phyloP scores from a whole-genome alignment of 1,140 invertebrate genomes.

The Forficula auricularia region DNA sequence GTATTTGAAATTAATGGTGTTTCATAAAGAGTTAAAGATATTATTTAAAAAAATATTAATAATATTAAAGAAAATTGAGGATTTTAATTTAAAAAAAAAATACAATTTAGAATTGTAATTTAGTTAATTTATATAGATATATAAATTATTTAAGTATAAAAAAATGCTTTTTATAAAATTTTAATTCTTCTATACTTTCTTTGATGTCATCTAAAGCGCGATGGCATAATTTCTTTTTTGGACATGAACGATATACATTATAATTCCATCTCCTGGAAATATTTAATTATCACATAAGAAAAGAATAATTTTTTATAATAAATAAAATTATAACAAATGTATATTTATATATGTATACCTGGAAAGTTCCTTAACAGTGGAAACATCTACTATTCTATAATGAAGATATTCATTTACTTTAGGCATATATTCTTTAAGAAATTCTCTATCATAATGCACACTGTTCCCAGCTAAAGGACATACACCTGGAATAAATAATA shows the following conservation, averaged over 20 bases:
- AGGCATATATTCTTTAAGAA: slow-evolving; percentile 61
- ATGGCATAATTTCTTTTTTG: slow-evolving; percentile 48
- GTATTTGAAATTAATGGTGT: too few relatives aligned
- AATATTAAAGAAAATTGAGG: too few relatives aligned
- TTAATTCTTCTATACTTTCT: slow-evolving; percentile 70
- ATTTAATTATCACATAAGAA: slow-evolving; percentile 11
- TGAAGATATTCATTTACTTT: slow-evolving; percentile 60
- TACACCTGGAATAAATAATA: slow-evolving; percentile 22
- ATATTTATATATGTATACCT: slow-evolving; percentile 26
- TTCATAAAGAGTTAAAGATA: too few relatives aligned
- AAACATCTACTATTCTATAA: slow-evolving; percentile 87
- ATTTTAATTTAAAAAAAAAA: too few relatives aligned
- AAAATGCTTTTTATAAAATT: slow-evolving; percentile 36
- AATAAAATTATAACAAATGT: neutral
- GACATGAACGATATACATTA: slow-evolving; percentile 32
- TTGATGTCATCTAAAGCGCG: slow-evolving; percentile 66
- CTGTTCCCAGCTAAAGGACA: slow-evolving; percentile 79
- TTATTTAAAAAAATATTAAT: too few relatives aligned
- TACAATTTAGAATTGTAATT: too few relatives aligned
- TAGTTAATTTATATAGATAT: too few relatives aligned
- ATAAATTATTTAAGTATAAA: too few relatives aligned
- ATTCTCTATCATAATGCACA: slow-evolving; percentile 67
- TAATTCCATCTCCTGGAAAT: slow-evolving; percentile 52
- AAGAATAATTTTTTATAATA: neutral
- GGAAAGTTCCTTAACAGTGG: slow-evolving; percentile 67